phyloP scores from a whole-genome alignment of 1,140 invertebrate genomes.

The Drosophila funebris region DNA sequence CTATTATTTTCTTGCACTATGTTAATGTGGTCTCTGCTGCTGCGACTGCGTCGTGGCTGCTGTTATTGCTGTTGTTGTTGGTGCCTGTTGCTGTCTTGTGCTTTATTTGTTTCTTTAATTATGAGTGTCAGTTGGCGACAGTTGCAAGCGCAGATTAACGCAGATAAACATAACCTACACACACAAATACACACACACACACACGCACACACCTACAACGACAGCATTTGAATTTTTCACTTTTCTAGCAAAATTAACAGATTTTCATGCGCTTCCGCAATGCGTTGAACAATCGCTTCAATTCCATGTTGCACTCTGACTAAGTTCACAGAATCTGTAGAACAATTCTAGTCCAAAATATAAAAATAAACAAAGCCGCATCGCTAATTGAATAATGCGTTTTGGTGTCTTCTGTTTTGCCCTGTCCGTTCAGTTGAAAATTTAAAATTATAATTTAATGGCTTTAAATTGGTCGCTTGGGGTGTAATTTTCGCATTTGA shows the following conservation, averaged over 20 bases:
- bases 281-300: conserved; percentile 22
- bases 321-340: not conserved
- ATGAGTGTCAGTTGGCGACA: conserved; percentile 80
- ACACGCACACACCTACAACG: conserved; percentile 40
- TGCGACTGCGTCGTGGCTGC: conserved; percentile 13
- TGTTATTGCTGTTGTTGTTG: conserved; percentile 22
- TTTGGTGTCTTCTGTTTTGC: conserved; percentile 17
- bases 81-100: conserved; percentile 37
- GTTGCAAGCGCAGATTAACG: conserved; percentile 72
- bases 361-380: conserved; percentile 45
- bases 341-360: conserved; percentile 35
- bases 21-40: conserved; percentile 58
- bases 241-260: conserved; percentile 30
- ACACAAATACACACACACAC: conserved; percentile 17
- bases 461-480: conserved; percentile 80
- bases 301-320: conserved; percentile 10
- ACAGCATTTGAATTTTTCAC: conserved; percentile 36
- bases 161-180: conserved; percentile 62
- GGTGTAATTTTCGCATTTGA: conserved; percentile 82
- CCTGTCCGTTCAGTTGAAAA: conserved; percentile 56
- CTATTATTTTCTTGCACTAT: conserved; percentile 52
- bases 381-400: conserved; percentile 61
- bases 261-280: conserved; percentile 36
- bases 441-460: conserved; percentile 83
- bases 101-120: conserved; percentile 83